Base-by-base conservation (phyloP, 2,888 invertebrate species). In the Acronicta psi region DNA sequence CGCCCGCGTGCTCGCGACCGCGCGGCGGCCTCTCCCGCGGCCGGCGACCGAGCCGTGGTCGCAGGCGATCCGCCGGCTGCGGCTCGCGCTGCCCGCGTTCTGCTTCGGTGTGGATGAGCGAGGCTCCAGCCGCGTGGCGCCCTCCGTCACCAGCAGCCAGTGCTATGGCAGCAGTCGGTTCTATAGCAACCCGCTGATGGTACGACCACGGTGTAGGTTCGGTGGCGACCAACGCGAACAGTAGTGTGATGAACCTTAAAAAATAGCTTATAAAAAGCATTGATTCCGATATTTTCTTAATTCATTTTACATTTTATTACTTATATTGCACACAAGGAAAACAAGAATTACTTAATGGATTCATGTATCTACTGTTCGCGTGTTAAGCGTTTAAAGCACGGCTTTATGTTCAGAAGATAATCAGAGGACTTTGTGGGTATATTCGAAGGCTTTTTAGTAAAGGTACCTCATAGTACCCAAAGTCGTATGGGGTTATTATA, bases 161-260 rank as follows among this genome's bases (percentile, higher is more conserved):
- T 82, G 76, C 70, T 85, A 83, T 75, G 87, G 89, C 55, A 82
- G 84, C 79, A 89, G 87, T 70, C 84, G 87, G 65, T 90, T 89
- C 82, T 92, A 91, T 84, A 87, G 86, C 84, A 87, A 90, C 83
- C 88, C 91, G 73, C 77, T 87, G 72, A 87, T 87, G 93, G 92
- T 93, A 93, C 85, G 90, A 61, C 52, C 75, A 72, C 75, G 73
- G 79, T 78, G 78, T 77, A 75, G 81, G 80, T 40, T 72, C 70
- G 60, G 57, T 63, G 66, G 45, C 45, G 43, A 51, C 49, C 10
- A 42, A 38, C 40, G 34, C 14, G 13, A 17, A 16, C 42, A 7
- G 29, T 40, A 13, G 18, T 38, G 61, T 34, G 17, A 31, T 43
- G 16, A 29, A 29, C 40, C 3, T 29, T 29, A 29, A 9, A 9